Percentiles rank a stretch among this genome's conserved stretches.
Evolutionary conservation across 2,797 vertebrate genomes (phyloP).

Genomic region (Lepilemur ruficaudatus): DNA sequence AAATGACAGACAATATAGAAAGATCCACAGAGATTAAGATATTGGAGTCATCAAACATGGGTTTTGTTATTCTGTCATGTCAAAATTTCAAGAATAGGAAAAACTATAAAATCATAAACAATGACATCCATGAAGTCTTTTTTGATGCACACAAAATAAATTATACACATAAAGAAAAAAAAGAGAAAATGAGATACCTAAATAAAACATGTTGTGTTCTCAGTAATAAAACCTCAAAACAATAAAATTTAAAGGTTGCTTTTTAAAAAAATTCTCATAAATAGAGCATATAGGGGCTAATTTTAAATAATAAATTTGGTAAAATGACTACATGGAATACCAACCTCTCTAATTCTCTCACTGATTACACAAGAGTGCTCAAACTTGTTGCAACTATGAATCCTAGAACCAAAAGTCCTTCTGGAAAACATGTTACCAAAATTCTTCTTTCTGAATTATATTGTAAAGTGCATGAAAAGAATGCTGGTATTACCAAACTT

Average conservation of each 20-base stretch:
- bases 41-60: background rate
- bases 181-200: background rate
- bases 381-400: background rate
- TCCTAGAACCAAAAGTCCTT: background rate
- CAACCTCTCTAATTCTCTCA: background rate
- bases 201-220: background rate
- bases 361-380: background rate
- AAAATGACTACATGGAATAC: background rate
- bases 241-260: background rate
- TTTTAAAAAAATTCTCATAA: background rate
- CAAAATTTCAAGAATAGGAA: background rate
- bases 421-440: background rate
- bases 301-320: background rate
- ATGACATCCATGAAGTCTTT: background rate
- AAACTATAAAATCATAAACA: background rate
- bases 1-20: background rate
- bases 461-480: background rate
- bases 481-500: background rate
- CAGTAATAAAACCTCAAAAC: conserved; percentile 4
- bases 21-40: background rate
- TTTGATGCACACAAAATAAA: background rate
- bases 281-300: background rate
- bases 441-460: background rate
- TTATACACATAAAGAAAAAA: background rate
- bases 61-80: background rate